Percentiles rank a stretch among this genome's conserved stretches.
Evolutionary conservation across 2,797 vertebrate genomes (phyloP).

Genomic region (Loris lydekkerianus): DNA sequence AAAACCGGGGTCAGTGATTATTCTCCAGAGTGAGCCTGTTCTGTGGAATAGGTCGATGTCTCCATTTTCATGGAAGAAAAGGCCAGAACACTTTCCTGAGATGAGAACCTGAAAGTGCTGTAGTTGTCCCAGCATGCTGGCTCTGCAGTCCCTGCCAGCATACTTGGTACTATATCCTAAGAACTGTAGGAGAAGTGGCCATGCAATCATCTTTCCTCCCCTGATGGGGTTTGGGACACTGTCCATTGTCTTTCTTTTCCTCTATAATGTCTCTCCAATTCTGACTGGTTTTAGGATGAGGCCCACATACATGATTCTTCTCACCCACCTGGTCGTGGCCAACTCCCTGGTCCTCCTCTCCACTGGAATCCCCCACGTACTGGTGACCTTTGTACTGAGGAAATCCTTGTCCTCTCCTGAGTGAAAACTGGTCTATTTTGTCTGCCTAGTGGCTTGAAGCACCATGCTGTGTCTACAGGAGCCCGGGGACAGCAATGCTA

Average conservation of each 20-base stretch:
- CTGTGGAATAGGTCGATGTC: neutral
- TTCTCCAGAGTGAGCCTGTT: neutral
- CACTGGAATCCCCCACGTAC: neutral
- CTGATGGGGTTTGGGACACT: neutral
- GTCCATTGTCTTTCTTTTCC: neutral
- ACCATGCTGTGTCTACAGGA: neutral
- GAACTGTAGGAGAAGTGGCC: neutral
- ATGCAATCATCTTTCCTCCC: neutral
- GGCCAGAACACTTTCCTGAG: neutral
- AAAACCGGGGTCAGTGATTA: neutral
- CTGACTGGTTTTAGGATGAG: neutral
- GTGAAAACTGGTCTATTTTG: neutral
- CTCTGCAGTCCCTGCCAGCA: neutral
- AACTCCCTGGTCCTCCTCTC: neutral
- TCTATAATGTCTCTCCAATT: neutral
- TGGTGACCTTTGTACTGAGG: neutral
- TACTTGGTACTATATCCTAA: too few relatives aligned
- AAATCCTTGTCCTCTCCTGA: neutral
- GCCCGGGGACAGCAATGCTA: rapidly evolving
- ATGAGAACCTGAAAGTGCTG: neutral
- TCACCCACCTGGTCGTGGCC: neutral
- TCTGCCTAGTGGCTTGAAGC: neutral
- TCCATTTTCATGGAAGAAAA: neutral
- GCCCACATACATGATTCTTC: neutral
- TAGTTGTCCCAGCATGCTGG: too few relatives aligned